Evolutionary conservation across 2,888 invertebrate genomes (phyloP).

Genomic region (Phymatocera aterrima): DNA sequence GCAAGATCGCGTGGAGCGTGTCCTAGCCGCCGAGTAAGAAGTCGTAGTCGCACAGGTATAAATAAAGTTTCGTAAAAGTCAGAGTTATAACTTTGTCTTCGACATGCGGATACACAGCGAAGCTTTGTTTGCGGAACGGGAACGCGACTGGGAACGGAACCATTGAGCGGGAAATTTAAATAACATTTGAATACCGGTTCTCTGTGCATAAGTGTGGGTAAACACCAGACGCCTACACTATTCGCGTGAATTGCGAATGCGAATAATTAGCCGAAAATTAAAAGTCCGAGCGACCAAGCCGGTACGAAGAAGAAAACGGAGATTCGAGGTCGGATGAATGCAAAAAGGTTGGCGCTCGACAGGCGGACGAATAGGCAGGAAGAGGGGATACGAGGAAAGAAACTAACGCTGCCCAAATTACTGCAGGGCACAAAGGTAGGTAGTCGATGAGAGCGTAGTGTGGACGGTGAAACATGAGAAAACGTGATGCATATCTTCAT

Average conservation of each 20-base stretch:
- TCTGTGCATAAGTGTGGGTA: not conserved
- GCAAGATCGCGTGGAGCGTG: not conserved
- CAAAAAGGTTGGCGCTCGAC: not conserved
- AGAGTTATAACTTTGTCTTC: not conserved
- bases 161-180: conserved; percentile 39
- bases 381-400: not conserved
- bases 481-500: no score
- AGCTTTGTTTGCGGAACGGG: conserved; percentile 27
- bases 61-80: conserved; percentile 5
- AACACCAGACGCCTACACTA: not conserved
- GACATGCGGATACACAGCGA: not conserved
- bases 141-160: not conserved
- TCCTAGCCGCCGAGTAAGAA: not conserved
- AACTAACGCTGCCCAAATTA: not conserved
- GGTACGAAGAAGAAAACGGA: not conserved
- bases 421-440: not conserved
- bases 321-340: not conserved
- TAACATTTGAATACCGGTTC: conserved; percentile 37
- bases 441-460: not conserved
- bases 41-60: not conserved
- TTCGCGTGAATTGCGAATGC: conserved; percentile 13
- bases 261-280: conserved; percentile 18
- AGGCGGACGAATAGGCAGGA: not conserved
- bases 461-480: not conserved
- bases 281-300: not conserved